phyloP scores from a whole-genome alignment of 2,113 vertebrate species.

The Anseranas semipalmata region DNA sequence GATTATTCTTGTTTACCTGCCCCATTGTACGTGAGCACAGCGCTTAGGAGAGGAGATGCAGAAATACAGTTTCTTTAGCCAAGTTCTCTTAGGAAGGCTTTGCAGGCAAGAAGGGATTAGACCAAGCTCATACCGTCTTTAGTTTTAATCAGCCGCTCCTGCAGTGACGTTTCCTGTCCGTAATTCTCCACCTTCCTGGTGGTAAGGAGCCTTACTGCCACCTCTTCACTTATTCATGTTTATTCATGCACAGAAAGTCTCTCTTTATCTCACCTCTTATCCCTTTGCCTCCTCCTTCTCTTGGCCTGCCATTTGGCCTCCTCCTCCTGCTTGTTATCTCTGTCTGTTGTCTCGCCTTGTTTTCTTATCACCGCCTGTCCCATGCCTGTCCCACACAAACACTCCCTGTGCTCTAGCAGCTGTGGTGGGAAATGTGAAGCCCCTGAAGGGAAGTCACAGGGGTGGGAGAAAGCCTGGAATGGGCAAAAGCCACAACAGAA shows the following conservation, averaged over 20 bases:
- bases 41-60: not conserved
- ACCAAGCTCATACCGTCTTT: constrained; percentile 6
- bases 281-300: constrained; percentile 1
- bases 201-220: not conserved
- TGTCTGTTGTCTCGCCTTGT: constrained; percentile 36
- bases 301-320: constrained; percentile 49
- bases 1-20: not conserved
- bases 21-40: not conserved
- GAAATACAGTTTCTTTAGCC: not conserved
- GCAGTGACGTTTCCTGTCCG: not conserved
- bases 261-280: constrained; percentile 33
- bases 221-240: constrained; percentile 32
- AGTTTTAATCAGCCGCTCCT: constrained; percentile 16
- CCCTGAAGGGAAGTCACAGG: not conserved
- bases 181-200: constrained; percentile 22
- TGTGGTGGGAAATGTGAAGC: constrained; percentile 17
- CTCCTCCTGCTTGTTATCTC: constrained; percentile 17
- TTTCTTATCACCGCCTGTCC: constrained; percentile 25
- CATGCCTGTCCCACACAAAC: not conserved
- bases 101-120: not conserved
- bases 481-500: not conserved
- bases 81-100: not conserved
- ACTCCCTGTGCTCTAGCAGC: constrained; percentile 6
- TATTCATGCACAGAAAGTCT: constrained; percentile 37
- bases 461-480: not conserved